Evolutionary conservation across 1,140 invertebrate genomes (phyloP), one percentile per base, ranked within the genome.

Genomic region (Monochamus saltuarius): DNA sequence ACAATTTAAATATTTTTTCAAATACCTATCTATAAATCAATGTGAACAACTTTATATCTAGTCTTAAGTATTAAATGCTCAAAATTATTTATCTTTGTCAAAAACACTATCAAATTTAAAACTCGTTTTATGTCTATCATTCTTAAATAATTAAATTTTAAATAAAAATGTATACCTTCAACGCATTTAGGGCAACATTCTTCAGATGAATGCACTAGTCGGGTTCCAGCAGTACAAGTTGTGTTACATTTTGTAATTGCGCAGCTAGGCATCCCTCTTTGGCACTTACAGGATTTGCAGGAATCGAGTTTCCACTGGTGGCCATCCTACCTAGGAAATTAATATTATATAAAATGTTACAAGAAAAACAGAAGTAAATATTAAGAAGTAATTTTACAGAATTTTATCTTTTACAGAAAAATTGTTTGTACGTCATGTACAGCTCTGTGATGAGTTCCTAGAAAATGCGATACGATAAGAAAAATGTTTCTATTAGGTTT

Each of bases 131-230:
- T 56, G 4, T 17, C 9, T 49, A 17, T 49, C 3, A 6, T 45
- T 40, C 11, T 22, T 3, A 52, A 59, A 52, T 47, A 47, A 55
- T 43, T 11, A 29, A 38, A 39, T 38, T 11, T 47, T 34, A 11
- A 43, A 17, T 8, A 34, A 14, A 34, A 36, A n/a, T 29, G 11
- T 81, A 83, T 77, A 81, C 89, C 88, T 76, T 94, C 89, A 22
- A 92, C 84, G 75, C 94, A 97, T 65, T 87, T 84, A 1, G 88
- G 85, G 77, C 94, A 97, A 73, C 94, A 97, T 60, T 92, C 87
- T 19, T 89, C 90, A 7, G 88, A 83, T 1, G 84, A 76, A 40
- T 87, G 85, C 34, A 87, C 83, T 10, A 88, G 71, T 46, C 85
- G 85, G 61, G 90, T 88, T 29, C 92, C 89, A 0, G 87, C 79